Evolutionary conservation across 1,140 invertebrate species (phyloP).

Genomic region (Wiebesia pumilae): DNA sequence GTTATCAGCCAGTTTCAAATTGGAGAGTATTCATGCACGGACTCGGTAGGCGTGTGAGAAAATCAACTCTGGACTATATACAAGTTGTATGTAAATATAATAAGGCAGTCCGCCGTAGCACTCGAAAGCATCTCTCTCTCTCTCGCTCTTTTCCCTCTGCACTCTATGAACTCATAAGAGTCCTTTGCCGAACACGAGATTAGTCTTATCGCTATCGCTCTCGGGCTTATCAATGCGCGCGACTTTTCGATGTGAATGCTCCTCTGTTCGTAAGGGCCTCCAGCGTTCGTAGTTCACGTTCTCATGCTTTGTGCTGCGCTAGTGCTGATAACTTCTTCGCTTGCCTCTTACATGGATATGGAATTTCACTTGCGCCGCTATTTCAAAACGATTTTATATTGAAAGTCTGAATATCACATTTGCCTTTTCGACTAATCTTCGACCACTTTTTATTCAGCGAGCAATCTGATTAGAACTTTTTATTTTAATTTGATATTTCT

Average conservation of each 20-base stretch:
- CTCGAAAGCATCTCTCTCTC: not conserved
- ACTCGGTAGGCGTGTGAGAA: constrained; percentile 48
- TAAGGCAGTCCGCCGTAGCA: not conserved
- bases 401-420: not conserved
- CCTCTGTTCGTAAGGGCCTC: not conserved
- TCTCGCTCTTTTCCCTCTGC: no score
- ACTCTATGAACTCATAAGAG: not conserved
- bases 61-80: constrained; percentile 17
- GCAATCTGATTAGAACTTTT: not conserved
- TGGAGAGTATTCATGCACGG: constrained; percentile 56
- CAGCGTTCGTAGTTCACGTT: not conserved
- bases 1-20: constrained; percentile 54
- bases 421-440: not conserved
- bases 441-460: not conserved
- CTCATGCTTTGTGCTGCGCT: not conserved
- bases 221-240: not conserved
- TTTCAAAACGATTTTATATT: not conserved
- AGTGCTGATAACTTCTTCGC: not conserved
- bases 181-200: not conserved
- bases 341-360: not conserved
- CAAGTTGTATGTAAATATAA: constrained; percentile 2
- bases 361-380: not conserved
- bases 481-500: not conserved
- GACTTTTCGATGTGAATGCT: constrained; percentile 1
- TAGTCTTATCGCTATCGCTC: constrained; percentile 25